Conservation (phyloP, 2,888 invertebrate genomes). For the Eupithecia exiguata region DNA sequence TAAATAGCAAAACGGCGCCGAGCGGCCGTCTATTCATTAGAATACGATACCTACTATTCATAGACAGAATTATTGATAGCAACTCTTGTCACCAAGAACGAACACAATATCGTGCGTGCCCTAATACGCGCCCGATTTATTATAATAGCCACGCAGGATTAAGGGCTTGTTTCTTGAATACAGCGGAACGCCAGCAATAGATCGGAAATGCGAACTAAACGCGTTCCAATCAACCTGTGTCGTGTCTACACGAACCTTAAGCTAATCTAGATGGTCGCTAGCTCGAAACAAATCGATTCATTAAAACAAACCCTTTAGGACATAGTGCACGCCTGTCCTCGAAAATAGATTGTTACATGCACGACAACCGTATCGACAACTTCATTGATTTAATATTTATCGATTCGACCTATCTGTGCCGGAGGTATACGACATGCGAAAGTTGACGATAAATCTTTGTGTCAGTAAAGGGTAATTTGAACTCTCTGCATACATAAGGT, state of each 20-base stretch:
- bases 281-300: conserved; percentile 11
- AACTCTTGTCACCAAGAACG: conserved; percentile 54
- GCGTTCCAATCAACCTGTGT: conserved; percentile 6
- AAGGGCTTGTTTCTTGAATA: conserved; percentile 20
- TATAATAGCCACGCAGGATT: conserved; percentile 46
- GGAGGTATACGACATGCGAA: conserved; percentile 38
- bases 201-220: conserved; percentile 11
- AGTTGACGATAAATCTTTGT: conserved; percentile 45
- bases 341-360: conserved; percentile 39
- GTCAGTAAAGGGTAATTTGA: conserved; percentile 41
- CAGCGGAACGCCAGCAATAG: conserved; percentile 12
- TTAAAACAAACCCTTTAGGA: conserved; percentile 28
- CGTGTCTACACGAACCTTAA: conserved; percentile 10
- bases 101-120: conserved; percentile 51
- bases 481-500: conserved; percentile 28
- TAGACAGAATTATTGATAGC: conserved; percentile 54
- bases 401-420: conserved; percentile 40
- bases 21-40: conserved; percentile 55
- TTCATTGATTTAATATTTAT: conserved; percentile 47
- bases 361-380: conserved; percentile 42
- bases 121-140: conserved; percentile 46
- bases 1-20: conserved; percentile 41
- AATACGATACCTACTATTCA: conserved; percentile 49
- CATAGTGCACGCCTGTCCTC: conserved; percentile 38
- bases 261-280: conserved; percentile 1